Conservation (phyloP, 2,113 vertebrate species). For the Galeopterus variegatus region DNA sequence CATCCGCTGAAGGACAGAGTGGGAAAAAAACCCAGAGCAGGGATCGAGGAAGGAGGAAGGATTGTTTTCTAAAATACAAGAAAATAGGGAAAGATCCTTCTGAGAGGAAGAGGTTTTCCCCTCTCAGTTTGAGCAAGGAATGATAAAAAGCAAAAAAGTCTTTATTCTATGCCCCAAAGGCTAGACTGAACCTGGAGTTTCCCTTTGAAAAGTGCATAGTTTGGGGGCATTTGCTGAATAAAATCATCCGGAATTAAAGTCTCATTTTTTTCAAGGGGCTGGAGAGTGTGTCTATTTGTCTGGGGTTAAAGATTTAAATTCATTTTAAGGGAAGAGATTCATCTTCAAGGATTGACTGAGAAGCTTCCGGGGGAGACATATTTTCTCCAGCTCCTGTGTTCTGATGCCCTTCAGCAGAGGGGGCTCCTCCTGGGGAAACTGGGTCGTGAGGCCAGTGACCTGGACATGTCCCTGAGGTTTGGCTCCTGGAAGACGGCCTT, state of each 20-base stretch:
- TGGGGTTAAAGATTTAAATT: conserved; percentile 63
- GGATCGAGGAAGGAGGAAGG: neutral
- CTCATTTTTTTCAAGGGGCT: conserved; percentile 64
- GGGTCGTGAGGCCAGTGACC: neutral
- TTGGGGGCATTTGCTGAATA: conserved; percentile 68
- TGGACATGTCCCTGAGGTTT: fast-evolving
- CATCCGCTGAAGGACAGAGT: neutral
- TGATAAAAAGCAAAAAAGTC: neutral
- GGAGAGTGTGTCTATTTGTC: conserved; percentile 62
- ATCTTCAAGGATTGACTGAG: neutral
- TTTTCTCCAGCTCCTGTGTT: fast-evolving
- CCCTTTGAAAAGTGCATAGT: conserved; percentile 66
- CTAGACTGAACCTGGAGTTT: neutral
- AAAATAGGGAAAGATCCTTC: conserved; percentile 39
- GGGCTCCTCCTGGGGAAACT: neutral
- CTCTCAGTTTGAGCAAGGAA: neutral
- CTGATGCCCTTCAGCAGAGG: neutral
- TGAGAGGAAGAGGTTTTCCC: neutral
- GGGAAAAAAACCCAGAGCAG: neutral
- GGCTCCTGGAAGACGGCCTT: neutral
- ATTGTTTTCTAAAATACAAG: neutral
- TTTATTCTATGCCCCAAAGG: conserved; percentile 31
- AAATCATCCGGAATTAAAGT: conserved; percentile 75
- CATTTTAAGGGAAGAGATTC: conserved; percentile 12
- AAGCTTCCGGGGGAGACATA: neutral